Evolutionary conservation across 2,888 invertebrate species (phyloP).

Genomic region (Poecilobothrus nobilitatus): DNA sequence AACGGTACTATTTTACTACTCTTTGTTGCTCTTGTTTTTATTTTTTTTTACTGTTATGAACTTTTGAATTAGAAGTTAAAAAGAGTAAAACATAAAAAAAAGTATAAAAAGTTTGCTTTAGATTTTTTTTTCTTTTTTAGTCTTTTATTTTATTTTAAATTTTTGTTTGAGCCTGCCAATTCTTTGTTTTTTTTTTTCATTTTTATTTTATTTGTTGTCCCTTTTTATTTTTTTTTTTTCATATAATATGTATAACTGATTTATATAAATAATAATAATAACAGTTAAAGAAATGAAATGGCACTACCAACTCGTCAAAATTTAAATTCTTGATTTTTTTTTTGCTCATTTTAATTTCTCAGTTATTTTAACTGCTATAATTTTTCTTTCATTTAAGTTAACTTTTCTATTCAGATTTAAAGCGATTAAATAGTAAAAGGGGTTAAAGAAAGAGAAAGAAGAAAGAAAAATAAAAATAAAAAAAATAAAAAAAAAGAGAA

Average conservation of each 20-base stretch:
- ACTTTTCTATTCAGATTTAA: neutral
- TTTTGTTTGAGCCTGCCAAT: neutral
- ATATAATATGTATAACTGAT: neutral
- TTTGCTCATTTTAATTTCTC: neutral
- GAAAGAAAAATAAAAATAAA: too few relatives aligned
- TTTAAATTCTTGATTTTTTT: neutral
- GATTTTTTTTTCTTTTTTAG: neutral
- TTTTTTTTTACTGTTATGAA: neutral
- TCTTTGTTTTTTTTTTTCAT: neutral
- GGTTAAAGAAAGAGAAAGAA: neutral
- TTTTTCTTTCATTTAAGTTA: neutral
- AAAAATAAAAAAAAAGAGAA: too few relatives aligned
- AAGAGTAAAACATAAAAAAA: neutral
- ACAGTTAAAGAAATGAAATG: too few relatives aligned
- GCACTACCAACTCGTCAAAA: neutral
- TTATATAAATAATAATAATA: too few relatives aligned
- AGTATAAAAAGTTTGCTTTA: neutral
- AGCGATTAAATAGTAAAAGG: neutral
- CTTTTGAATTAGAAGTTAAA: neutral
- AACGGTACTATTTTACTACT: too few relatives aligned
- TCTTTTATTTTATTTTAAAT: too few relatives aligned
- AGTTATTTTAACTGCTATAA: neutral
- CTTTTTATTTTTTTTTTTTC: neutral
- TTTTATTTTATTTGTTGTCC: neutral
- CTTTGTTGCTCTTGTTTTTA: too few relatives aligned